phyloP scores from a whole-genome alignment of 2,888 invertebrate genomes.

The Stenichneumon culpator region DNA sequence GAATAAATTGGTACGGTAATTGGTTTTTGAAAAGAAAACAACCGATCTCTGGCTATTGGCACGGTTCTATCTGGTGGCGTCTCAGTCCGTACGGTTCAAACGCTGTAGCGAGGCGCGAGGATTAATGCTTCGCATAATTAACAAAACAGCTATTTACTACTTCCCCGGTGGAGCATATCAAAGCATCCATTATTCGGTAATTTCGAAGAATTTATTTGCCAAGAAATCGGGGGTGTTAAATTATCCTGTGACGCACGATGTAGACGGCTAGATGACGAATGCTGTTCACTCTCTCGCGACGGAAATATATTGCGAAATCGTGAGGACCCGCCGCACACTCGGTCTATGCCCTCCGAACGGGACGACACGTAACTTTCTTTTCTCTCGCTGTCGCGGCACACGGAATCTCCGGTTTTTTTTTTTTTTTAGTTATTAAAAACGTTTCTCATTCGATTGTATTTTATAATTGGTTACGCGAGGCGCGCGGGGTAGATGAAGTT shows the following conservation, averaged over 20 bases:
- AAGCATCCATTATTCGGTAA: conserved; percentile 46
- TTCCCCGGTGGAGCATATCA: conserved; percentile 12
- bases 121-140: conserved; percentile 41
- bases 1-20: conserved; percentile 30
- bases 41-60: conserved; percentile 35
- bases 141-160: conserved; percentile 49
- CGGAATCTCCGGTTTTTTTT: not conserved
- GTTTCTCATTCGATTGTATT: conserved; percentile 30
- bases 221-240: conserved; percentile 41
- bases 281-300: conserved; percentile 44
- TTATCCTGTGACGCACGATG: not conserved
- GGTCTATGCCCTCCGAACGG: conserved; percentile 7
- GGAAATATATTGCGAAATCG: conserved; percentile 60
- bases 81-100: not conserved
- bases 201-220: conserved; percentile 51
- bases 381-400: conserved; percentile 37
- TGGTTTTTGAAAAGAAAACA: not conserved
- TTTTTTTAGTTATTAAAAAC: not conserved
- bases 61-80: not conserved
- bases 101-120: not conserved
- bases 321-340: conserved; percentile 22
- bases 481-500: conserved; percentile 24
- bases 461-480: conserved; percentile 40
- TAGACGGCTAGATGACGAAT: conserved; percentile 40
- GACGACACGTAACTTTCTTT: conserved; percentile 65